Conservation (phyloP, 2,888 invertebrate species). For the Hermaeophaga mercurialis region DNA sequence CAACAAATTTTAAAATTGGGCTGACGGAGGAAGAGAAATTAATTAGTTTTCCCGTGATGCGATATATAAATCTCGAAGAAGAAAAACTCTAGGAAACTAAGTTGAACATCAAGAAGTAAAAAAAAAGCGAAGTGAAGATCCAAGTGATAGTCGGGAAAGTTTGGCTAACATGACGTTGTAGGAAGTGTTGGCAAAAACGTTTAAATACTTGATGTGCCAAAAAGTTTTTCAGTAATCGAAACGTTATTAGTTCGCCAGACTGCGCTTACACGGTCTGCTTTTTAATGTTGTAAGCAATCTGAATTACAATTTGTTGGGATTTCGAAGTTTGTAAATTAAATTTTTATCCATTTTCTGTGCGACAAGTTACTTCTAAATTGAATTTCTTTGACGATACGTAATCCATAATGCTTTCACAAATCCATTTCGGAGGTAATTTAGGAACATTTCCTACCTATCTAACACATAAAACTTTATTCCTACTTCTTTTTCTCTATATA, state of each 20-base stretch:
- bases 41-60: background rate
- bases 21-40: too few species aligned
- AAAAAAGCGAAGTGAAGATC: slow-evolving; percentile 5
- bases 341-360: slow-evolving; percentile 32
- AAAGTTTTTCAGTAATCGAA: slow-evolving; percentile 47
- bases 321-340: slow-evolving; percentile 42
- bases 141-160: slow-evolving; percentile 1
- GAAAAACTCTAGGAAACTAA: background rate
- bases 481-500: too few species aligned
- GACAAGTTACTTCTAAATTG: slow-evolving; percentile 15
- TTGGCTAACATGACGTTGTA: slow-evolving; percentile 30
- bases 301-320: slow-evolving; percentile 41
- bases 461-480: too few species aligned
- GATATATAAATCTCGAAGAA: background rate
- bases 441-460: background rate
- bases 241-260: slow-evolving; percentile 46
- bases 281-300: slow-evolving; percentile 43
- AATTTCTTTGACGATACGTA: slow-evolving; percentile 15
- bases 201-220: slow-evolving; percentile 43
- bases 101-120: background rate
- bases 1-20: too few species aligned
- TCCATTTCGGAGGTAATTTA: slow-evolving; percentile 1
- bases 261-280: slow-evolving; percentile 44
- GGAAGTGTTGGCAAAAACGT: slow-evolving; percentile 37
- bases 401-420: slow-evolving; percentile 1